A percentile compares a stretch with the other conserved stretches of the same genome.
Evolutionary conservation across 2,113 vertebrate genomes (phyloP).

Genomic region (Capricornis sumatraensis): DNA sequence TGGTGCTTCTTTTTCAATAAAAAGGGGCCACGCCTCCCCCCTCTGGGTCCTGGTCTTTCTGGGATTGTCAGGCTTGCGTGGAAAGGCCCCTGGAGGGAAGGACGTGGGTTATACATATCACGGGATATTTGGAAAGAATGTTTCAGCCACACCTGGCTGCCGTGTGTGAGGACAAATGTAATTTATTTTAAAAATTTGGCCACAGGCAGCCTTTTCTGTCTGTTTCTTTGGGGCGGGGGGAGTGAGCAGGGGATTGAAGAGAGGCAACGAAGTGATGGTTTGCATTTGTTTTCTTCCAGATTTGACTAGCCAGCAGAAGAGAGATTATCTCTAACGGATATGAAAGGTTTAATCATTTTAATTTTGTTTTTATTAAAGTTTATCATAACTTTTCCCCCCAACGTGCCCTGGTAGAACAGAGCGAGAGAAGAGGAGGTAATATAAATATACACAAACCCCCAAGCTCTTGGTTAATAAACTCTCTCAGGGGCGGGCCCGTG

Average conservation of each 20-base stretch:
- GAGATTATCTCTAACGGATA: slow-evolving; percentile 80
- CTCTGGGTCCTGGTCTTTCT: not conserved
- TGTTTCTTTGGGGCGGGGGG: slow-evolving; percentile 15
- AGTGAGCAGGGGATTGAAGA: not conserved
- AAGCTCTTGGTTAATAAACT: slow-evolving; percentile 50
- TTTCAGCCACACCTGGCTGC: slow-evolving; percentile 43
- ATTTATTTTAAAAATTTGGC: slow-evolving; percentile 71
- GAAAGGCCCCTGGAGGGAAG: slow-evolving; percentile 6
- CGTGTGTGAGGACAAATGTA: slow-evolving; percentile 57
- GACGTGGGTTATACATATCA: not conserved
- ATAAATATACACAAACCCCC: slow-evolving; percentile 53
- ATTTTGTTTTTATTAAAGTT: slow-evolving; percentile 84
- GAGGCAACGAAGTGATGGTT: slow-evolving; percentile 51
- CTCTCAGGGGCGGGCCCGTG: slow-evolving; percentile 44
- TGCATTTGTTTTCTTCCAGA: slow-evolving; percentile 59
- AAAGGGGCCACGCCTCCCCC: not conserved
- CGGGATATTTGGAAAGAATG: slow-evolving; percentile 25
- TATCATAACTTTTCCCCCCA: slow-evolving; percentile 59
- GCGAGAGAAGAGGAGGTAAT: slow-evolving; percentile 26
- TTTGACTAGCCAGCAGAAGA: slow-evolving; percentile 65
- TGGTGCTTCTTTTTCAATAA: not conserved
- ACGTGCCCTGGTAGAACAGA: slow-evolving; percentile 43
- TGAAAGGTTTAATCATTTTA: slow-evolving; percentile 81
- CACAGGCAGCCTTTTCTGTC: slow-evolving; percentile 64
- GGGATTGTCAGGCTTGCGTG: not conserved